Percentiles rank a stretch among this genome's conserved stretches.
Conservation (phyloP, 2,797 vertebrate species). For the Anomalospiza imberbis region DNA sequence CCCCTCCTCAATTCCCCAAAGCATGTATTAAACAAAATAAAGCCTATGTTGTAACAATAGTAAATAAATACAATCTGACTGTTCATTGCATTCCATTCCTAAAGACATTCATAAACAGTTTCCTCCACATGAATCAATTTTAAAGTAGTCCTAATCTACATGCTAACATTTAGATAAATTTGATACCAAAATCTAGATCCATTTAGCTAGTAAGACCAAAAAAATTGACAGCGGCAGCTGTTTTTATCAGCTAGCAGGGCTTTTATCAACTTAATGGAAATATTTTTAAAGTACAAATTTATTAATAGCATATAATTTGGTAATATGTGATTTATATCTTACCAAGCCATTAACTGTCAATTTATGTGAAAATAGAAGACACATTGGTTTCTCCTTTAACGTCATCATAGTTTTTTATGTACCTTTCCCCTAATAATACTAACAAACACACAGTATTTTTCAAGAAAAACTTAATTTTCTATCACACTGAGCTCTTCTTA, state of each 20-base stretch:
- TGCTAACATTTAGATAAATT: not conserved
- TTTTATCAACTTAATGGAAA: not conserved
- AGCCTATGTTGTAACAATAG: accelerated
- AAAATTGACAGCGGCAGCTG: not conserved
- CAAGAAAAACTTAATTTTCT: not conserved
- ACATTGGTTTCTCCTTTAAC: not conserved
- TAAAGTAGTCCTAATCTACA: not conserved
- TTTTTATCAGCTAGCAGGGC: not conserved
- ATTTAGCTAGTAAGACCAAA: not conserved
- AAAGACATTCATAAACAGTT: not conserved
- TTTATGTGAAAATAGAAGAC: not conserved
- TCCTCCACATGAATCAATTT: not conserved
- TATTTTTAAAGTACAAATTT: not conserved
- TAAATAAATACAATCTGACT: not conserved
- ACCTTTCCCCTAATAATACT: not conserved
- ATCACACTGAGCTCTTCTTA: not conserved
- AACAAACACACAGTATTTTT: not conserved
- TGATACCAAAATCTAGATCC: not conserved
- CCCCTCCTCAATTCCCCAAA: not conserved
- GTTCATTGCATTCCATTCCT: not conserved
- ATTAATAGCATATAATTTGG: not conserved
- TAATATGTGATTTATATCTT: not conserved
- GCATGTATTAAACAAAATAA: not conserved
- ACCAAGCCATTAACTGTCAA: not conserved
- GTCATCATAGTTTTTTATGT: not conserved